Percentiles rank a stretch among this genome's conserved stretches.
Evolutionary conservation across 1,140 invertebrate genomes (phyloP).

Genomic region (Helicoverpa zea): DNA sequence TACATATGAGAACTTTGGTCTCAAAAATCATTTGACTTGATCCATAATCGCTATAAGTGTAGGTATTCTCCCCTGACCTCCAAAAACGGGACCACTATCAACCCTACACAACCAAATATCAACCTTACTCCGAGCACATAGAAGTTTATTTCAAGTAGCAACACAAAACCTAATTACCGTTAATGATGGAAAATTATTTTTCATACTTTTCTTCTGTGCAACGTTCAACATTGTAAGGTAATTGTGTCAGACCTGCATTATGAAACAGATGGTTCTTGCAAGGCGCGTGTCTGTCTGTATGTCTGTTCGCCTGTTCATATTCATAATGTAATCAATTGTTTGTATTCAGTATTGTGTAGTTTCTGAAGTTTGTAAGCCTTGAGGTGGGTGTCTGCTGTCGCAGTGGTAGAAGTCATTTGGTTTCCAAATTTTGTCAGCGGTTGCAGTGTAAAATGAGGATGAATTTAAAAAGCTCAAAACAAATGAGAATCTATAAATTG

Average conservation of each 20-base stretch:
- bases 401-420: too few species aligned
- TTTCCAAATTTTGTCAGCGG: too few species aligned
- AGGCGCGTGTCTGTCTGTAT: background rate
- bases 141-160: too few species aligned
- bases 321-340: background rate
- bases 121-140: background rate
- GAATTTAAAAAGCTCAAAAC: background rate
- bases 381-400: too few species aligned
- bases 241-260: background rate
- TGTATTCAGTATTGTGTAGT: background rate
- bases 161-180: background rate
- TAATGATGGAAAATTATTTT: slow-evolving; percentile 10
- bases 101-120: background rate
- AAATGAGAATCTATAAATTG: background rate
- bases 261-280: background rate
- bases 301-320: background rate
- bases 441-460: too few species aligned
- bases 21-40: too few species aligned
- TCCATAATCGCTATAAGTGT: too few species aligned
- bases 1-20: too few species aligned
- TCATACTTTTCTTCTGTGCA: background rate
- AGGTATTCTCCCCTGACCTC: too few species aligned
- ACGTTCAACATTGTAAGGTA: background rate
- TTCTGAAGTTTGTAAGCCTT: too few species aligned
- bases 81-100: too few species aligned